Evolutionary conservation across 1,140 invertebrate species (phyloP).

Genomic region (Camponotus pennsylvanicus): DNA sequence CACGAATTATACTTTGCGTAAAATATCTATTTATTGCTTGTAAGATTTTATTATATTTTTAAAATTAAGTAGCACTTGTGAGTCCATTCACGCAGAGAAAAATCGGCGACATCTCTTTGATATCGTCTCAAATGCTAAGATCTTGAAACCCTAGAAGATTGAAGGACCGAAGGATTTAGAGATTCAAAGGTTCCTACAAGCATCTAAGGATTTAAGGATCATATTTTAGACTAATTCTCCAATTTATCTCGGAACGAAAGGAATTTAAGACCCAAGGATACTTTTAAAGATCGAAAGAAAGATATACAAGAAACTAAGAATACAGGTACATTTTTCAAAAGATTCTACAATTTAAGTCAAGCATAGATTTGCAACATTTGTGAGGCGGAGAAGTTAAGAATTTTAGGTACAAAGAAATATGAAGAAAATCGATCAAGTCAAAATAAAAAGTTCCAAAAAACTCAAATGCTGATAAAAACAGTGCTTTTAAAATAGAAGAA

Average conservation of each 20-base stretch:
- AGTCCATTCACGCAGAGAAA: neutral
- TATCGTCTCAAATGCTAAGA: neutral
- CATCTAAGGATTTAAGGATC: conserved; percentile 4
- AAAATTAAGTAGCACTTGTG: neutral
- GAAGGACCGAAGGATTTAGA: neutral
- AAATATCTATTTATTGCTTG: neutral
- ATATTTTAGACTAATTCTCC: neutral
- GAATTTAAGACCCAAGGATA: neutral
- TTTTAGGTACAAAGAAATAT: neutral
- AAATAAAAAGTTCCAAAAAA: neutral
- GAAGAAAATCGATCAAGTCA: neutral
- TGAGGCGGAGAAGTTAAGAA: neutral
- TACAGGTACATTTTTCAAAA: neutral
- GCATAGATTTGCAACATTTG: neutral
- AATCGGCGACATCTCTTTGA: neutral
- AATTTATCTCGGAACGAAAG: conserved; percentile 13
- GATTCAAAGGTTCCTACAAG: neutral
- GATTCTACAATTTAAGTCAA: neutral
- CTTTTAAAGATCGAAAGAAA: no score
- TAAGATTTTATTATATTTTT: neutral
- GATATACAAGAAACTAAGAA: neutral
- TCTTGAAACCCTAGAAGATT: neutral
- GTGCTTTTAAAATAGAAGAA: neutral
- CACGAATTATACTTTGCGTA: neutral
- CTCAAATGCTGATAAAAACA: neutral